Evolutionary conservation across 2,888 invertebrate genomes (phyloP).

Genomic region (Drosophila anceps): DNA sequence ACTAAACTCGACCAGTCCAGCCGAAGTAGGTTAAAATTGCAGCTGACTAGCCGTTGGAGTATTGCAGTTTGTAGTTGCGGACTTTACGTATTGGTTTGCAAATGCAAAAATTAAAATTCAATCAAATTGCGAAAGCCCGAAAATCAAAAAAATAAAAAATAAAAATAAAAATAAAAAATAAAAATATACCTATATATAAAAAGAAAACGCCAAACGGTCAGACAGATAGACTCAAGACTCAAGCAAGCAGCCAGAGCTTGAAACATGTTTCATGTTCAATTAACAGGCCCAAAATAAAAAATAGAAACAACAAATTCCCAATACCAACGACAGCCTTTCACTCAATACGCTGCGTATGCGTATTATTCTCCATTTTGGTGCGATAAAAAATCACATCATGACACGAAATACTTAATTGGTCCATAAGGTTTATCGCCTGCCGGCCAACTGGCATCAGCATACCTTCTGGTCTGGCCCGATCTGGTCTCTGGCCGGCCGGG

Average conservation of each 20-base stretch:
- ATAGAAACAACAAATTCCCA: slow-evolving; percentile 34
- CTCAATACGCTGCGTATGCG: slow-evolving; percentile 47
- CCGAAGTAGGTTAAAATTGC: slow-evolving; percentile 78
- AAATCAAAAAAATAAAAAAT: slow-evolving; percentile 31
- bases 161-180: slow-evolving; percentile 26
- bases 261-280: slow-evolving; percentile 79
- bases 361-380: slow-evolving; percentile 46
- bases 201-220: slow-evolving; percentile 40
- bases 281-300: slow-evolving; percentile 56
- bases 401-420: slow-evolving; percentile 64
- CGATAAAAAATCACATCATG: slow-evolving; percentile 66
- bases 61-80: slow-evolving; percentile 35
- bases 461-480: slow-evolving; percentile 34
- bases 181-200: slow-evolving; percentile 2
- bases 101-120: slow-evolving; percentile 79
- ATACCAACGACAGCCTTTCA: slow-evolving; percentile 63
- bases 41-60: slow-evolving; percentile 71
- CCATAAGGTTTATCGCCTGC: slow-evolving; percentile 60
- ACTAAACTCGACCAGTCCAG: slow-evolving; percentile 76
- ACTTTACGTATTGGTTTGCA: slow-evolving; percentile 65
- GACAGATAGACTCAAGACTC: slow-evolving; percentile 39
- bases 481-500: background rate
- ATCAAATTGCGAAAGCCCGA: slow-evolving; percentile 79
- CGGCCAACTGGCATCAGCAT: slow-evolving; percentile 56
- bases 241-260: slow-evolving; percentile 27